Evolutionary conservation across 1,140 invertebrate genomes (phyloP).

Genomic region (Megalonaias nervosa): DNA sequence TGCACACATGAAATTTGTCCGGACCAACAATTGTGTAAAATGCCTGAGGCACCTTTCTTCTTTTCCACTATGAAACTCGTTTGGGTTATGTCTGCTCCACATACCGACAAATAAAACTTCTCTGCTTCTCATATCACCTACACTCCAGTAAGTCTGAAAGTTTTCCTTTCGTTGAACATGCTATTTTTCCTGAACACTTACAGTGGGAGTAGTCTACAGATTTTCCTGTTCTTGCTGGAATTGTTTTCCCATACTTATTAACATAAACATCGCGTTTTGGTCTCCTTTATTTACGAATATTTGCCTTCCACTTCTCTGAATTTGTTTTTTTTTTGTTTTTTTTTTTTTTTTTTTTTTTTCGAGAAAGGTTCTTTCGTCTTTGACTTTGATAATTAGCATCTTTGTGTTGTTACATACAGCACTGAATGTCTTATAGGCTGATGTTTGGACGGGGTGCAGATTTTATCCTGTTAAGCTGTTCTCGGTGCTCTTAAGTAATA

Average conservation of each 20-base stretch:
- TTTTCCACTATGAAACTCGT: neutral
- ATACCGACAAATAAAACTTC: constrained; percentile 6
- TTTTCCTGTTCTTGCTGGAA: neutral
- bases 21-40: neutral
- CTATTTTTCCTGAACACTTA: neutral
- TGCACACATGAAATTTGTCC: constrained; percentile 4
- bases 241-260: neutral
- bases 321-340: constrained; percentile 5
- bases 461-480: too few relatives aligned
- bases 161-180: neutral
- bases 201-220: neutral
- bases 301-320: constrained; percentile 16
- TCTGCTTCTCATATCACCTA: constrained; percentile 10
- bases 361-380: neutral
- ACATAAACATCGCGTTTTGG: neutral
- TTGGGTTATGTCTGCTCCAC: neutral
- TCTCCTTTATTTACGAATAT: constrained; percentile 6
- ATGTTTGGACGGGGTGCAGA: too few relatives aligned
- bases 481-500: too few relatives aligned
- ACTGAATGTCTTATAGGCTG: too few relatives aligned
- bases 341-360: constrained; percentile 12
- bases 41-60: neutral
- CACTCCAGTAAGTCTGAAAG: neutral
- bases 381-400: constrained; percentile 9
- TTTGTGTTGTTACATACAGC: neutral